These are phyloP conservation scores for Antigone vipio DNA, from an alignment of 2,113 vertebrate genomes.

Conservation along the genomic window DNA sequence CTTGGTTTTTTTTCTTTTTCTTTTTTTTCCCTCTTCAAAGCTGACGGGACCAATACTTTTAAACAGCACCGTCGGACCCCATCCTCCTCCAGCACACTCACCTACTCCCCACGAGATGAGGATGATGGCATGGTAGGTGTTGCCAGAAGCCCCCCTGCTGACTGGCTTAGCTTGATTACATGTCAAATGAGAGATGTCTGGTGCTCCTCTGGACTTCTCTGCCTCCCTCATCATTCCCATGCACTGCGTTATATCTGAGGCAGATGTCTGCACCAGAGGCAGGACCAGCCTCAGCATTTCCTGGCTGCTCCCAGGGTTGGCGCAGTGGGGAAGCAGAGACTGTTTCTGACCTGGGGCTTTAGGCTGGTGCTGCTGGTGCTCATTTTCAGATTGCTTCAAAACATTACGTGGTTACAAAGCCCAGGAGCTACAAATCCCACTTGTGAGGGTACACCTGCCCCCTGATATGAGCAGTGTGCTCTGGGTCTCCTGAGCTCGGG, in stretches of 20 bases:
- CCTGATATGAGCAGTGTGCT: not conserved
- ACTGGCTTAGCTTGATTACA: not conserved
- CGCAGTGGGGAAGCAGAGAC: not conserved
- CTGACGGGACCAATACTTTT: conserved; percentile 84
- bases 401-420: not conserved
- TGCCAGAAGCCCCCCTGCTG: not conserved
- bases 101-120: conserved; percentile 91
- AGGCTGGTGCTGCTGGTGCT: not conserved
- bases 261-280: not conserved
- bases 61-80: conserved; percentile 94
- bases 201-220: not conserved
- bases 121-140: conserved; percentile 92
- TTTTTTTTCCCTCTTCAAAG: conserved; percentile 42
- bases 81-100: conserved; percentile 91
- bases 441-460: not conserved
- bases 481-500: not conserved
- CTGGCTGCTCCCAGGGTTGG: not conserved
- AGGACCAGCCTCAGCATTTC: not conserved
- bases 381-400: not conserved
- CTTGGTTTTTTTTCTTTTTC: not conserved
- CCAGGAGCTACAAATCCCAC: not conserved
- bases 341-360: not conserved
- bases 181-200: not conserved
- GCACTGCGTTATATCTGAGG: rapidly evolving
- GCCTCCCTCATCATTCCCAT: not conserved